Base-by-base conservation (phyloP, 2,113 vertebrate genomes). In the Salvator merianae region DNA sequence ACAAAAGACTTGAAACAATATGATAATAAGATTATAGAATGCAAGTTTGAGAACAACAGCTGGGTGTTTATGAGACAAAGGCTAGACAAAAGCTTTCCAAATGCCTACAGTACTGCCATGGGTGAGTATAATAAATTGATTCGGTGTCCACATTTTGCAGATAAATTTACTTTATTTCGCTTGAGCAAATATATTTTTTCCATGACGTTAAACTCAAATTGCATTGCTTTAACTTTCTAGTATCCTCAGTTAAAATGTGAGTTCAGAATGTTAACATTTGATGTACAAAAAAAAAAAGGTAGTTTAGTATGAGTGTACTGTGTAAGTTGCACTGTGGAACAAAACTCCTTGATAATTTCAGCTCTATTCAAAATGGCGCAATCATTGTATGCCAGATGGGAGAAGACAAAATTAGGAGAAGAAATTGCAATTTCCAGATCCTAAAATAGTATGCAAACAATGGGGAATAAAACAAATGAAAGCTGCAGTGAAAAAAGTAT, bases 21-120 rank as follows among this genome's bases (percentile, higher is more conserved):
- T 1, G 98, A 99, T 95, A 99, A 98, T 96, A 99, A 99, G 96
- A 99, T 99, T 94, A 99, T 99, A 93, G 99, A 99, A 95, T 99
- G 98, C 96, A 99, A 96, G 90, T 99, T 99, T 87, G 97, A 96
- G 92, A 98, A 97, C 94, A 98, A 99, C 96, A 97, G 95, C 94
- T 99, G 99, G 99, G 97, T 98, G 91, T 99, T 99, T 95, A 99
- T 99, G 98, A 97, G 97, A 92, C 98, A 99, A 95, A 97, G 98
- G 91, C 83, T 97, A 94, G 99, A 99, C 96, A 99, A 99, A 96
- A 99, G 98, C 95, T 99, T 99, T 95, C 98, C 98, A 65, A 99
- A 99, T 96, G 97, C 98, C 83, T 99, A 99, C 81, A 97, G 97
- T 63, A 99, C 99, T 69, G 99, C 99, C 36, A 97, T 99, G 96